Conservation (phyloP, 1,140 invertebrate species). For the Zaprionus gabonicus region DNA sequence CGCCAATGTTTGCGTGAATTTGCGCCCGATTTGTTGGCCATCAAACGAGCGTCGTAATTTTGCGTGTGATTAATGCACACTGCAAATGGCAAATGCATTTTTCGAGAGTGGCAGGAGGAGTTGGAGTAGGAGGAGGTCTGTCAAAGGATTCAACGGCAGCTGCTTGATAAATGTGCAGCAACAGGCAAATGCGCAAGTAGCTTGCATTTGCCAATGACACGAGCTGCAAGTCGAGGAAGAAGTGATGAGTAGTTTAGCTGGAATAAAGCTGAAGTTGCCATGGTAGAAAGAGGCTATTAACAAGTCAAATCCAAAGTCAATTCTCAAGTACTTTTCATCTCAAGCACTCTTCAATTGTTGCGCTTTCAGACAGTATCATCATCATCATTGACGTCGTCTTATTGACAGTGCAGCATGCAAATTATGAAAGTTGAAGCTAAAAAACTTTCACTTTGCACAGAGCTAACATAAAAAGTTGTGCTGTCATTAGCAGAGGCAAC, state of each 20-base stretch:
- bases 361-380: constrained; percentile 25
- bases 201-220: constrained; percentile 7
- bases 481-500: constrained; percentile 45
- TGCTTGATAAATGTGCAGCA: constrained; percentile 42
- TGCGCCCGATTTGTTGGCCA: constrained; percentile 71
- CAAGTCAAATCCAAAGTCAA: neutral
- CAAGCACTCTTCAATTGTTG: neutral
- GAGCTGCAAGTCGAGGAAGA: neutral
- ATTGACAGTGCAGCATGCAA: constrained; percentile 25
- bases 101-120: neutral
- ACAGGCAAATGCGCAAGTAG: constrained; percentile 15
- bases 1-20: constrained; percentile 72
- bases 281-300: neutral
- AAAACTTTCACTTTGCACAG: constrained; percentile 38
- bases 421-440: constrained; percentile 28
- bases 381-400: neutral
- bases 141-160: constrained; percentile 44
- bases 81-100: constrained; percentile 53
- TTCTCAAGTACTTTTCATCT: neutral
- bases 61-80: constrained; percentile 67
- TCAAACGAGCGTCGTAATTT: constrained; percentile 67
- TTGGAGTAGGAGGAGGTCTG: neutral
- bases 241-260: neutral
- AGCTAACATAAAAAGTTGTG: constrained; percentile 30
- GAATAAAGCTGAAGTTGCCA: neutral